A percentile compares a stretch with the other conserved stretches of the same genome.
phyloP scores from a whole-genome alignment of 1,140 invertebrate genomes.

The Tetramorium simillimum region DNA sequence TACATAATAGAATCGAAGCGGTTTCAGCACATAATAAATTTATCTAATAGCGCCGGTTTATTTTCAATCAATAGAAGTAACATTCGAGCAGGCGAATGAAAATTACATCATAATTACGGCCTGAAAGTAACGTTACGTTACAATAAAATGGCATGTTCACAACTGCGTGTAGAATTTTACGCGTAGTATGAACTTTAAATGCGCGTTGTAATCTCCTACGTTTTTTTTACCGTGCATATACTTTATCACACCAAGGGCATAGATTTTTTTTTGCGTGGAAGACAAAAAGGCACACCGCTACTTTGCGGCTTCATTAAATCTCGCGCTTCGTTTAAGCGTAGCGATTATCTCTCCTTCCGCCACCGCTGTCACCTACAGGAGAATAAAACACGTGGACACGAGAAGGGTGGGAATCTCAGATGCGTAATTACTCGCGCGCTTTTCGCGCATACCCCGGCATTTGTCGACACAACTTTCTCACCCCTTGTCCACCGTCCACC shows the following conservation, averaged over 20 bases:
- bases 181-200: not conserved
- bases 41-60: slow-evolving; percentile 6
- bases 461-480: slow-evolving; percentile 26
- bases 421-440: slow-evolving; percentile 60
- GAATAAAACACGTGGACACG: not conserved
- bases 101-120: not conserved
- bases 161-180: not conserved
- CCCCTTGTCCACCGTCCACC: slow-evolving; percentile 47
- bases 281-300: not conserved
- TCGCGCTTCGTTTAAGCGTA: slow-evolving; percentile 32
- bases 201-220: not conserved
- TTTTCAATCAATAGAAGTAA: slow-evolving; percentile 41
- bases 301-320: slow-evolving; percentile 46
- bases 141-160: not conserved
- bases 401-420: not conserved
- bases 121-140: not conserved
- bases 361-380: not conserved
- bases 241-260: slow-evolving; percentile 11
- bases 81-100: not conserved
- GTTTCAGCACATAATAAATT: slow-evolving; percentile 38
- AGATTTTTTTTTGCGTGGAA: not conserved
- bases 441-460: not conserved
- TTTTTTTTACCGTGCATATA: not conserved
- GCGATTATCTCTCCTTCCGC: slow-evolving; percentile 27
- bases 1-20: slow-evolving; percentile 25